Conservation (phyloP, 1,140 invertebrate species). For the Drosophila cardini region DNA sequence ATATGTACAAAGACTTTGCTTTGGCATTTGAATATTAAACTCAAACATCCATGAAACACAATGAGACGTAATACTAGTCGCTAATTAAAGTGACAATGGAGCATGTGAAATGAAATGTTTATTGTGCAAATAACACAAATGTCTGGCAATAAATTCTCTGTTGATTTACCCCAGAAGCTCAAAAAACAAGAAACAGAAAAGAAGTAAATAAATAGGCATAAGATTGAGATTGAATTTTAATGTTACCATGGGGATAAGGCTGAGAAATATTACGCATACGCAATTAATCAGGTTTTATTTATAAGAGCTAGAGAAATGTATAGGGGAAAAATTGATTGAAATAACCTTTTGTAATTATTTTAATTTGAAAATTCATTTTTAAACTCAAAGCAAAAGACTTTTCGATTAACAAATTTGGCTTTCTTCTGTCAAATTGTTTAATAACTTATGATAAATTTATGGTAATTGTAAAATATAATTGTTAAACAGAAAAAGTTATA, state of each 20-base stretch:
- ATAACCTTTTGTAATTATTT: too few relatives aligned
- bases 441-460: neutral
- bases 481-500: too few relatives aligned
- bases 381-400: too few relatives aligned
- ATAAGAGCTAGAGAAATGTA: too few relatives aligned
- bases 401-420: too few relatives aligned
- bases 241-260: neutral
- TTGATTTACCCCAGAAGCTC: neutral
- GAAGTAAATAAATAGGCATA: conserved; percentile 4
- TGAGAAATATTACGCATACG: too few relatives aligned
- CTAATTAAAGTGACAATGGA: conserved; percentile 26
- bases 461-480: neutral
- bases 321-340: too few relatives aligned
- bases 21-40: conserved; percentile 21
- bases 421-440: too few relatives aligned
- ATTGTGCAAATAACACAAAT: conserved; percentile 9
- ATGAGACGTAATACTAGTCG: conserved; percentile 18
- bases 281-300: too few relatives aligned
- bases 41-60: conserved; percentile 20
- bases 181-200: too few relatives aligned
- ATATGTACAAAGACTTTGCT: conserved; percentile 9
- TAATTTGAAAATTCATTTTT: too few relatives aligned
- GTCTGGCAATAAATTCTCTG: conserved; percentile 7
- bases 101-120: neutral
- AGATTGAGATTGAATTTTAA: conserved; percentile 14